Conservation (phyloP, 2,113 vertebrate genomes). For the Puffinus mauretanicus region DNA sequence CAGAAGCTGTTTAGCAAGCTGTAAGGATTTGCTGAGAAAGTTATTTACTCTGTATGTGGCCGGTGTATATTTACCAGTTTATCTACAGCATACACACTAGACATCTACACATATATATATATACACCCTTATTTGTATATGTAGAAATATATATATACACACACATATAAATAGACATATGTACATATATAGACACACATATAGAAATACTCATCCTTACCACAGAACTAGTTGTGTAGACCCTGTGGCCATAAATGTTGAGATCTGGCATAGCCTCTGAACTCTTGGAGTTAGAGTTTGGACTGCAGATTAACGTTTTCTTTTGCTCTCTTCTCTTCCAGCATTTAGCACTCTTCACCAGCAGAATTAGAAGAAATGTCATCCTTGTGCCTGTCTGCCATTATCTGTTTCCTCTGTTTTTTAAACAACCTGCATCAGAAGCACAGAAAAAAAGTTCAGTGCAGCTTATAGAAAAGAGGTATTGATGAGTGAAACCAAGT, state of each 20-base stretch:
- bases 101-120: accelerated
- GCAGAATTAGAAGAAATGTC: neutral
- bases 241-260: neutral
- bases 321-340: neutral
- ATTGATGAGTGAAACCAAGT: neutral
- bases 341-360: neutral
- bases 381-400: neutral
- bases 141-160: neutral
- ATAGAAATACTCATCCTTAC: neutral
- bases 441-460: neutral
- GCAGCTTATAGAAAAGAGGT: neutral
- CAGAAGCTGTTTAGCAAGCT: neutral
- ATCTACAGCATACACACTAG: neutral
- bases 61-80: neutral
- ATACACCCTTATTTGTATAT: neutral
- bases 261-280: neutral
- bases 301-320: neutral
- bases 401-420: neutral
- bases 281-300: neutral
- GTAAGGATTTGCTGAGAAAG: neutral
- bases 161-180: neutral
- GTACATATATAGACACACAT: neutral
- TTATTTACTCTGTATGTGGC: neutral
- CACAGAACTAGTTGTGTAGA: neutral
- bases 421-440: neutral